Base-by-base conservation (phyloP, 2,797 vertebrate species). In the Anguilla obscura region DNA sequence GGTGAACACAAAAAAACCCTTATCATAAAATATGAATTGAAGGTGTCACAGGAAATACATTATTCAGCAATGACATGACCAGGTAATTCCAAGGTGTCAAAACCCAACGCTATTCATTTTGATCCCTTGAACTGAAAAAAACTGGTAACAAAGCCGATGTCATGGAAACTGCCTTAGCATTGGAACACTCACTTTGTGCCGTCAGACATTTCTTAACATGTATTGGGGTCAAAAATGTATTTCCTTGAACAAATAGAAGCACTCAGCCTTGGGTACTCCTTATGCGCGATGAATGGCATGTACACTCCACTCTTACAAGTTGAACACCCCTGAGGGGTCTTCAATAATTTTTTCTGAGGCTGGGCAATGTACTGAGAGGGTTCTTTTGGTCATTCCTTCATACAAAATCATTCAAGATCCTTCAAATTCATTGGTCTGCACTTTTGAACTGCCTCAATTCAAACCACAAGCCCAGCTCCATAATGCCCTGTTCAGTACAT, bases 1-100 rank as follows among this genome's bases (percentile, higher is more conserved):
- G 69, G 69, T 71, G 69, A 71, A 33, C n/a, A 71, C 9, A 71
- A 71, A 71, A 71, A 30, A 30, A 18, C 27, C 69, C 27, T 71
- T 33, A 71, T 71, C 33, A 71, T 30, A 71, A 71, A 71, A 71
- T 71, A 9, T 33, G 8, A 33, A 71, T 30, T 12, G n/a, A 12
- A 71, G 69, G 69, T 30, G 69, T 71, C 27, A 71, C 27, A 71
- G 27, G 14, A 71, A 71, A 71, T 71, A 33, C 63, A 71, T 71
- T 27, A 30, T 71, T 30, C 27, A 30, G 69, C 69, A 71, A 71
- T 12, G 69, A 71, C 27, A 27, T 33, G 7, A 27, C 69, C 69
- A 71, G 69, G 69, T 33, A 71, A 71, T 71, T 71, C 27, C 69
- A 71, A 71, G 69, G 69, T 71, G 69, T 71, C 69, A 71, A 71